Base-by-base conservation (phyloP, 2,888 invertebrate genomes). In the Oeneis ivallda region DNA sequence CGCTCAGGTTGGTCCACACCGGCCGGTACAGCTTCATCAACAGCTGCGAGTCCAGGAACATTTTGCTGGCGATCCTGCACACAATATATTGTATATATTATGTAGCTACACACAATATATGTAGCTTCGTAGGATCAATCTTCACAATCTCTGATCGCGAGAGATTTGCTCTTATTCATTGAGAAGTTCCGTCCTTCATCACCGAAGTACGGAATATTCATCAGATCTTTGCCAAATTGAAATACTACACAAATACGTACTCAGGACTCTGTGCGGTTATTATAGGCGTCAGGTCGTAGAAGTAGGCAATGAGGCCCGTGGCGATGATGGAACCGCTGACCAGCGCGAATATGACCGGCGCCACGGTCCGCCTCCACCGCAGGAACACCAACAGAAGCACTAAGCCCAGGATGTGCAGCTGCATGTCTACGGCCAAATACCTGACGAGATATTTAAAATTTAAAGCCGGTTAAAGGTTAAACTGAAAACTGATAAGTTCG, bases 351-450 rank as follows among this genome's bases (percentile, higher is more conserved):
- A 89, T 75, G 43, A 80, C 69, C 0, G 81, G 81, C 1, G 74
- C 67, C 5, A 75, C 78, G 0, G 76, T 72, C 9, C 74, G 65
- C 0, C 81, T 81, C 53, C 69, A 82, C 9, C 76, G 72, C 69
- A 80, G 71, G 67, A 85, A 71, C 17, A 83, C 43, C 6, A 84
- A 69, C 26, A 89, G 71, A 0, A 86, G 66, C 1, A 87, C 50
- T 5, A 84, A 73, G 0, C 90, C 87, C 0, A 84, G 43, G 2
- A 86, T 69, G 68, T 89, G 88, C 1, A 90, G 83, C 69, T 91
- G 90, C 84, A 91, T 85, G 70, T 90, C 90, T 0, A 79, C 89
- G 47, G 90, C 90, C 15, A 91, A 59, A 69, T 90, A 91, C 90
- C 90, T 90, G 71, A 50, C 43, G 62, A 49, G 15, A 17, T 0